Conservation (phyloP, 1,140 invertebrate genomes). For the Metaphire vulgaris region DNA sequence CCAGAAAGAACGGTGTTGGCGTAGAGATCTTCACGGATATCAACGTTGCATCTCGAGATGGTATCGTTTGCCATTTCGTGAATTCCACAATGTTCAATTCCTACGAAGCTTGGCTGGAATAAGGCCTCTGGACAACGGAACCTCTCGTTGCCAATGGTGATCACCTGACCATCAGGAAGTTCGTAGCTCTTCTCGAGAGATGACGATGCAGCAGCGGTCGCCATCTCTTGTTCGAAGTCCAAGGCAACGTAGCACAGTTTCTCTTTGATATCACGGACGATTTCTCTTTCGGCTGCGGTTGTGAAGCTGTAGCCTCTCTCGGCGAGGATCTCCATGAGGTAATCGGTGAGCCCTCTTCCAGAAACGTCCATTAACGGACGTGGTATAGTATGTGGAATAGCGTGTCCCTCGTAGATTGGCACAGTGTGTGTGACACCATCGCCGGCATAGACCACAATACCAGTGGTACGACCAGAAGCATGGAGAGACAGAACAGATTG, state of each 20-base stretch:
- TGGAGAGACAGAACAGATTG: constrained; percentile 47
- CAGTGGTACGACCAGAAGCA: constrained; percentile 40
- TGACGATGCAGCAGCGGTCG: no score
- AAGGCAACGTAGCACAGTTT: no score
- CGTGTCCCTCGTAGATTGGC: constrained; percentile 80
- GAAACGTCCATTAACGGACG: constrained; percentile 83
- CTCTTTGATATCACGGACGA: no score
- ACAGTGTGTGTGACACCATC: constrained; percentile 80
- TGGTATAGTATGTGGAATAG: constrained; percentile 71
- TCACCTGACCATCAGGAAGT: no score
- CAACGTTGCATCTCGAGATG: constrained; percentile 63
- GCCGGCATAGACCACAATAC: constrained; percentile 49
- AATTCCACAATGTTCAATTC: constrained; percentile 52
- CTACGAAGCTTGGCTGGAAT: constrained; percentile 48
- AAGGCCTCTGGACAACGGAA: no score
- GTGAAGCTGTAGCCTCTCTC: no score
- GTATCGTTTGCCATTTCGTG: constrained; percentile 78
- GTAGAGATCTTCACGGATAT: no score
- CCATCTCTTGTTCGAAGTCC: no score
- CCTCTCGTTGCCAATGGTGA: no score
- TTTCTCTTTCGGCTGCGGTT: no score
- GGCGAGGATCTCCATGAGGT: constrained; percentile 90
- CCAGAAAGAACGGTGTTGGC: no score
- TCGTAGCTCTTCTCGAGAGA: no score
- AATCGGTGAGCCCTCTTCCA: constrained; percentile 80